Evolutionary conservation across 2,888 invertebrate genomes (phyloP), one percentile per base, ranked within the genome.

Genomic region (Cerceris ruficornis): DNA sequence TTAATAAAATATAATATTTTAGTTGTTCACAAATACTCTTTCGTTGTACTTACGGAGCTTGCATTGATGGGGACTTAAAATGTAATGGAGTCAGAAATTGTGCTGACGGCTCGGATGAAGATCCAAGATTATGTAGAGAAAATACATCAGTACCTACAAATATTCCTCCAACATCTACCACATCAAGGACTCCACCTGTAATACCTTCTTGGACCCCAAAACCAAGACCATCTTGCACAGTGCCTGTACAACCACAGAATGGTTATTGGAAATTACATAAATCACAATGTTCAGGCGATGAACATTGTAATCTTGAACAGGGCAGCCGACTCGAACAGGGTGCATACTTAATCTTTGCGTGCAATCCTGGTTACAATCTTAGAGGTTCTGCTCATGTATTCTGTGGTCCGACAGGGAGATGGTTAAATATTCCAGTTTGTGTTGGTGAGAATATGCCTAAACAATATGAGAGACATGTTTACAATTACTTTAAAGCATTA

Each of bases 101-200:
- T 69, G 90, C 81, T 0, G 93, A 93, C 83, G 89, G 90, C n/a
- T 93, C 93, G 0, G 93, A 93, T 75, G 93, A 93, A 72, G 85
- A 88, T 82, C 75, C 77, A 11, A 39, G 14, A 11, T 39, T 86
- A 8, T 91, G 91, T 52, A 6, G 50, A 43, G 43, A 43, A 55
- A 57, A 59, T n/a, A 41, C 69, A 46, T 5, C 69, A 14, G 28
- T 49, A 41, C 59, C 81, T 6, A 28, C 69, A 7, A n/a, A 14
- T 15, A 14, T 7, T 59, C 43, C 72, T 17, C 0, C 4, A 17
- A 17, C 8, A 39, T 52, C 69, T 39, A 41, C 64, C 9, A 58
- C 81, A 15, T 43, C 11, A 46, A 28, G 28, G 28, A 28, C 28
- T 28, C 14, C 8, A 50, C 70, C 52, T 46, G 9, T 7, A 1